A percentile compares a stretch with the other conserved stretches of the same genome.
Conservation (phyloP, 2,888 invertebrate species). For the Gerosis bhagava region DNA sequence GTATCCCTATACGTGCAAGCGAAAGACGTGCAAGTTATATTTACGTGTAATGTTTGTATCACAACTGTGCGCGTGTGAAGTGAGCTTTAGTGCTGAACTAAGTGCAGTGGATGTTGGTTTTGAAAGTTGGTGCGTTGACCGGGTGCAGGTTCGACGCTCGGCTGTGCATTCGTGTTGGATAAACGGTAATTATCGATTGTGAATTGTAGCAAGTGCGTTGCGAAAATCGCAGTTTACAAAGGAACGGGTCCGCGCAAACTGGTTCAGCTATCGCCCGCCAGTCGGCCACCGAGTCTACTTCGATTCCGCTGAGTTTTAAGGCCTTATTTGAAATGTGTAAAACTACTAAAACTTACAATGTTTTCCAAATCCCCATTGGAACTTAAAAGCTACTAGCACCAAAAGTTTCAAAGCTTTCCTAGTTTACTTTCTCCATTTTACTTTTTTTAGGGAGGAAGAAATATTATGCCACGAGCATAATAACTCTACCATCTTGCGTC, state of each 20-base stretch:
- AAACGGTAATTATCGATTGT: constrained; percentile 31
- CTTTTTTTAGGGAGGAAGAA: too few relatives aligned
- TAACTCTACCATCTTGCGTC: too few relatives aligned
- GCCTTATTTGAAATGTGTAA: too few relatives aligned
- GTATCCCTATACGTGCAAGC: too few relatives aligned
- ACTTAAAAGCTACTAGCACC: too few relatives aligned
- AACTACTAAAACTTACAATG: too few relatives aligned
- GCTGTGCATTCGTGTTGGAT: constrained; percentile 25
- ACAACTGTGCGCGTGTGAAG: constrained; percentile 13
- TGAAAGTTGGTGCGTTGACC: constrained; percentile 22
- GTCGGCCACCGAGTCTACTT: constrained; percentile 9
- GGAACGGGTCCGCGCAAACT: constrained; percentile 24
- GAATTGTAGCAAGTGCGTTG: constrained; percentile 27
- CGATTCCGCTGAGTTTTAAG: background rate
- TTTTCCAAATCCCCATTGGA: too few relatives aligned
- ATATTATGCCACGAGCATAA: too few relatives aligned
- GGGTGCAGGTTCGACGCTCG: constrained; percentile 28
- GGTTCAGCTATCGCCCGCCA: constrained; percentile 16
- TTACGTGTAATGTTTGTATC: too few relatives aligned
- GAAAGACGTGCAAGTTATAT: too few relatives aligned
- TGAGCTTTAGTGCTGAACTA: constrained; percentile 6
- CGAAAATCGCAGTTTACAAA: constrained; percentile 26
- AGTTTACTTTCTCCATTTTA: too few relatives aligned
- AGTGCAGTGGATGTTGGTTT: constrained; percentile 17
- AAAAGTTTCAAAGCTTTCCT: too few relatives aligned